Percentiles rank a stretch among this genome's conserved stretches.
phyloP scores from a whole-genome alignment of 2,113 vertebrate species.

The Lagopus muta region DNA sequence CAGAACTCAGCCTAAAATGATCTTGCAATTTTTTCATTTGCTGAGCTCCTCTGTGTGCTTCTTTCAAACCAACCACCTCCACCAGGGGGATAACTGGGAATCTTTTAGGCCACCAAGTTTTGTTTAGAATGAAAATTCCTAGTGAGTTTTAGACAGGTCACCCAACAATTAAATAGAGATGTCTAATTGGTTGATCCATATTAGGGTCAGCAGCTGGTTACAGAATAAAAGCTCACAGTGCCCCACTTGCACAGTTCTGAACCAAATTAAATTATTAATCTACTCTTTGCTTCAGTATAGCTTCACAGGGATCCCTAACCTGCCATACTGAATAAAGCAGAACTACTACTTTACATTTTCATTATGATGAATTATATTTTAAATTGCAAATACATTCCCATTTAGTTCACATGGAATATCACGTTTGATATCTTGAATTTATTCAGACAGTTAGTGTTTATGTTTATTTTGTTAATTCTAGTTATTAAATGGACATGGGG shows the following conservation, averaged over 20 bases:
- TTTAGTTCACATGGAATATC: constrained; percentile 67
- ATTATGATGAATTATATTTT: constrained; percentile 97
- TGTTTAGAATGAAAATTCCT: constrained; percentile 83
- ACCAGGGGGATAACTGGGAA: constrained; percentile 71
- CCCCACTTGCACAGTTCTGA: constrained; percentile 83
- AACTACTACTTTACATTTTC: constrained; percentile 98
- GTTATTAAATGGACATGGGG: constrained; percentile 18
- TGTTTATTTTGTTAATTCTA: constrained; percentile 70
- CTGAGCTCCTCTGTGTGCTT: constrained; percentile 76
- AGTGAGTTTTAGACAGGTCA: constrained; percentile 81
- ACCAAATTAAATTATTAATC: constrained; percentile 99
- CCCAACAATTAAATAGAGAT: constrained; percentile 93
- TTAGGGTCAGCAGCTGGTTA: constrained; percentile 94
- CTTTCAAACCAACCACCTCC: constrained; percentile 73
- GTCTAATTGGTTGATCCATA: constrained; percentile 93
- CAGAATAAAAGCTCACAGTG: constrained; percentile 80
- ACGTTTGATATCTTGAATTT: constrained; percentile 52
- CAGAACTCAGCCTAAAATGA: constrained; percentile 79
- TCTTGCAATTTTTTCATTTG: constrained; percentile 72
- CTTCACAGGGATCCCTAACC: constrained; percentile 96
- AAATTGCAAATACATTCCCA: constrained; percentile 93
- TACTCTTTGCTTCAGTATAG: constrained; percentile 90
- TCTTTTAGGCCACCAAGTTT: constrained; percentile 70
- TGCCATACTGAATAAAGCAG: constrained; percentile 97
- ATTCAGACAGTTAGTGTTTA: constrained; percentile 56